Conservation (phyloP, 2,888 invertebrate genomes). For the Oscheius sp. region DNA sequence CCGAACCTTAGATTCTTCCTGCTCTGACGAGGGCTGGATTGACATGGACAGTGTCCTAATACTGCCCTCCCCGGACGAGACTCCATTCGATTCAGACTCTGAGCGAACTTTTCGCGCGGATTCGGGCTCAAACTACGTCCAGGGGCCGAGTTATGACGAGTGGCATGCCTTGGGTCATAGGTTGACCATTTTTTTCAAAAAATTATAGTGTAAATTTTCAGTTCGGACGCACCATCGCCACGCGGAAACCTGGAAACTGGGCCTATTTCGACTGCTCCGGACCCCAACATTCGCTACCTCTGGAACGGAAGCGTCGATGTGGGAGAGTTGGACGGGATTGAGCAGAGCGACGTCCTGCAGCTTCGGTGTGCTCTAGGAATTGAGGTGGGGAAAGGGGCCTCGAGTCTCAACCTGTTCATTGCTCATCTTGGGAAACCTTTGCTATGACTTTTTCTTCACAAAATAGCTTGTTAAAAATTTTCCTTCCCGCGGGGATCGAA, state of each 20-base stretch:
- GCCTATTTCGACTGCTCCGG: conserved; percentile 35
- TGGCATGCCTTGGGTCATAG: not conserved
- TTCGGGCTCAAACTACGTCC: not conserved
- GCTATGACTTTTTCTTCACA: too few relatives aligned
- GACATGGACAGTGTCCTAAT: conserved; percentile 57
- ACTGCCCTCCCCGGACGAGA: conserved; percentile 44
- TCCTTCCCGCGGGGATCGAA: too few relatives aligned
- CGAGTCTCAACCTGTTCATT: too few relatives aligned
- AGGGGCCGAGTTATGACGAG: conserved; percentile 15
- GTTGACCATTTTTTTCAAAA: not conserved
- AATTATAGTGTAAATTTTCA: conserved; percentile 29
- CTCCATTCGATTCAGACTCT: conserved; percentile 34
- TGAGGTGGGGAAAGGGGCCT: conserved; percentile 49
- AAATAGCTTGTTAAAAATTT: too few relatives aligned
- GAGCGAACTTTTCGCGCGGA: conserved; percentile 10
- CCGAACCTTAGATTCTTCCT: not conserved
- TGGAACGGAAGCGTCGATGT: conserved; percentile 58
- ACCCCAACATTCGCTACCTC: conserved; percentile 49
- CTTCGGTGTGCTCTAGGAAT: conserved; percentile 67
- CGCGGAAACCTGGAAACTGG: conserved; percentile 44
- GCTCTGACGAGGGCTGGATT: conserved; percentile 43
- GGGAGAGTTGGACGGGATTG: conserved; percentile 50
- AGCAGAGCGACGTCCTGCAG: conserved; percentile 50
- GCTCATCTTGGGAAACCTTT: too few relatives aligned
- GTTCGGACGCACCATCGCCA: conserved; percentile 57